Conservation (phyloP, 1,140 invertebrate genomes). For the Hyles euphorbiae region DNA sequence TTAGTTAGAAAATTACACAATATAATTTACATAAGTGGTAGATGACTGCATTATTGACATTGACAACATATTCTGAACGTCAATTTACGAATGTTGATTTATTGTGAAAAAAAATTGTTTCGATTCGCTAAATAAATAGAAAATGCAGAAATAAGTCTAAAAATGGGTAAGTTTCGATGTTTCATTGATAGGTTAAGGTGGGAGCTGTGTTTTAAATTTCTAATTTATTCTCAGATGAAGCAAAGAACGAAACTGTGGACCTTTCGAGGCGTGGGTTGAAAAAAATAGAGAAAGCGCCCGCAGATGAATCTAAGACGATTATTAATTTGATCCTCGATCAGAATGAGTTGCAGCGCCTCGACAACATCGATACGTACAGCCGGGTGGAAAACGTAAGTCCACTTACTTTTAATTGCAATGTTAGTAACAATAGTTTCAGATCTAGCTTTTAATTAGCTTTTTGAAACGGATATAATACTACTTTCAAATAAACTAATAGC, state of each 20-base stretch:
- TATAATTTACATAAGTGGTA: background rate
- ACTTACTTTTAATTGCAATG: too few species aligned
- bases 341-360: slow-evolving; percentile 90
- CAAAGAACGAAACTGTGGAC: slow-evolving; percentile 75
- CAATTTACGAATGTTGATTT: slow-evolving; percentile 61
- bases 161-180: slow-evolving; percentile 47
- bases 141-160: slow-evolving; percentile 42
- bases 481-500: too few species aligned
- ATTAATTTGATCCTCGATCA: slow-evolving; percentile 88
- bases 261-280: slow-evolving; percentile 82
- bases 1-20: slow-evolving; percentile 8
- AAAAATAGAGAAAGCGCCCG: slow-evolving; percentile 82
- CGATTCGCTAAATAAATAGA: slow-evolving; percentile 36
- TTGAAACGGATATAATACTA: background rate
- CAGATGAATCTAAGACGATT: slow-evolving; percentile 80
- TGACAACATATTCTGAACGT: slow-evolving; percentile 34
- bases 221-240: slow-evolving; percentile 44
- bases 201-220: background rate
- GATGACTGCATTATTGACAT: background rate
- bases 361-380: slow-evolving; percentile 89
- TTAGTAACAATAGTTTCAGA: background rate
- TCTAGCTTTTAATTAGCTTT: slow-evolving; percentile 12
- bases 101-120: slow-evolving; percentile 38
- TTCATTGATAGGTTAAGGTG: background rate
- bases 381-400: slow-evolving; percentile 85